Evolutionary conservation across 2,113 vertebrate genomes (phyloP).

Genomic region (Leptosomus discolor): DNA sequence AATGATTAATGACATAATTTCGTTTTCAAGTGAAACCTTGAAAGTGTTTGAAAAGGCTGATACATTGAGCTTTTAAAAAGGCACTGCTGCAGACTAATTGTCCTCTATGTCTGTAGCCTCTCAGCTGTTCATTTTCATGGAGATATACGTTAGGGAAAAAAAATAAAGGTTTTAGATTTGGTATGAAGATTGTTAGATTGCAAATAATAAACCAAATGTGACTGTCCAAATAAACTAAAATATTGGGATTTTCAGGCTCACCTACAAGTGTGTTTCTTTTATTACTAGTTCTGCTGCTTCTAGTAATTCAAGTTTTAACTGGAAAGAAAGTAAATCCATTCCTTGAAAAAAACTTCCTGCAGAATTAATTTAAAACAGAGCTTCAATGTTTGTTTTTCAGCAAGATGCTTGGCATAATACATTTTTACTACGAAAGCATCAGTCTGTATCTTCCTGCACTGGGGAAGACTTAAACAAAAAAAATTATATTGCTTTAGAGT

Average conservation of each 20-base stretch:
- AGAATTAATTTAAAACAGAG: neutral
- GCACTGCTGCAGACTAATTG: neutral
- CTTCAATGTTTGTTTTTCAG: neutral
- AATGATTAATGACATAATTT: neutral
- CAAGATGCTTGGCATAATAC: neutral
- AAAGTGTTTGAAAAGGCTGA: neutral
- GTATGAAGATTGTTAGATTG: neutral
- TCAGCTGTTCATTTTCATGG: neutral
- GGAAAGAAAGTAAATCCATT: neutral
- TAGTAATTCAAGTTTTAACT: neutral
- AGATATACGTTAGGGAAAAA: neutral
- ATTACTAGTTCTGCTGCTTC: neutral
- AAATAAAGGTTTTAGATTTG: slow-evolving; percentile 3
- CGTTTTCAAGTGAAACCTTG: neutral
- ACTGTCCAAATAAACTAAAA: neutral
- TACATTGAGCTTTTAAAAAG: neutral
- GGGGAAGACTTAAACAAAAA: neutral
- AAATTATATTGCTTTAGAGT: neutral
- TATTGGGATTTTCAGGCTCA: neutral
- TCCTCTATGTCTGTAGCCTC: neutral
- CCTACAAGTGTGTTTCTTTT: neutral
- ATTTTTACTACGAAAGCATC: neutral
- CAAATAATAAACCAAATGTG: neutral
- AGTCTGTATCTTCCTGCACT: neutral
- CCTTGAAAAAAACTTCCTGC: neutral